Evolutionary conservation across 2,797 vertebrate genomes (phyloP).

Genomic region (Lycodopsis pacificus): DNA sequence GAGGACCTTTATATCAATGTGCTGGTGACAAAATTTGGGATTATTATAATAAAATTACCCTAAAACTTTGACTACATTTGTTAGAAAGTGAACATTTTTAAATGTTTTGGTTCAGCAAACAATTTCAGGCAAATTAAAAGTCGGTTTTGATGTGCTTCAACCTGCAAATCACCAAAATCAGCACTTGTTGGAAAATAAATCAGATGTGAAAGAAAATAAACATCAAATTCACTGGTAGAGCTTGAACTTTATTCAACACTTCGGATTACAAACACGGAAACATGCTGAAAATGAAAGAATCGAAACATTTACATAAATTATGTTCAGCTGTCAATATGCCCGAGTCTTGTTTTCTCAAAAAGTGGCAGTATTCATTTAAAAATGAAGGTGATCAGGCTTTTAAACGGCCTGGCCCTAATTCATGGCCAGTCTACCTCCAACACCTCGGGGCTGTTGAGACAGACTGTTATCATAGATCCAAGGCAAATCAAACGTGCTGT

Average conservation of each 20-base stretch:
- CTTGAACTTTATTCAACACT: constrained; percentile 17
- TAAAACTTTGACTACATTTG: neutral
- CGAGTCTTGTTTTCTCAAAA: neutral
- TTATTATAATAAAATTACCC: neutral
- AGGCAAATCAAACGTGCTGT: constrained; percentile 48
- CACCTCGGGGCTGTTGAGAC: constrained; percentile 43
- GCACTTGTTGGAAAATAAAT: neutral
- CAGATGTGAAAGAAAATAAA: neutral
- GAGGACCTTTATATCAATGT: neutral
- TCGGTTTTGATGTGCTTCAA: neutral
- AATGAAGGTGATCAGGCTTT: neutral
- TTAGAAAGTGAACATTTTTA: neutral
- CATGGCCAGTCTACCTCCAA: constrained; percentile 56
- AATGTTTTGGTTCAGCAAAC: neutral
- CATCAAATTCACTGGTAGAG: neutral
- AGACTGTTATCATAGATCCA: constrained; percentile 28
- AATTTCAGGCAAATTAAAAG: neutral
- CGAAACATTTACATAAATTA: constrained; percentile 6
- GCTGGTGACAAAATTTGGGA: neutral
- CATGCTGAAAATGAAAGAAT: neutral
- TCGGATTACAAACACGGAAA: neutral
- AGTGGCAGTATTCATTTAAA: neutral
- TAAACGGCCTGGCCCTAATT: constrained; percentile 25
- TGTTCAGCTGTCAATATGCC: neutral
- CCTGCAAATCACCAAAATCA: constrained; percentile 13